Evolutionary conservation across 2,888 invertebrate genomes (phyloP).

Genomic region (Ormia ochracea): DNA sequence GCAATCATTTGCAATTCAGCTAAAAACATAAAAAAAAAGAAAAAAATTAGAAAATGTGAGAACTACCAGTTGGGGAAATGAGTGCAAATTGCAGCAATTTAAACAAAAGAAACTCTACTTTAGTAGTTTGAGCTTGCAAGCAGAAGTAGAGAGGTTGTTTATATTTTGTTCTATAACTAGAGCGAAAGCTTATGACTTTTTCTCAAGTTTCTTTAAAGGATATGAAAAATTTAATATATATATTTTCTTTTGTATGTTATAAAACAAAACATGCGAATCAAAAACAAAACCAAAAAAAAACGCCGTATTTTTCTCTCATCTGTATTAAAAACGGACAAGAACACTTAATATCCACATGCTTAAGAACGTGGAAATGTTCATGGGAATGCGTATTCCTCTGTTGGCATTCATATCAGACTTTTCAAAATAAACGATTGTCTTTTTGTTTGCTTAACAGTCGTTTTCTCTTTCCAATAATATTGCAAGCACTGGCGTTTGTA

Average conservation of each 20-base stretch:
- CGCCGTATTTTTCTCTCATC: slow-evolving; percentile 23
- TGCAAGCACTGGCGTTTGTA: not conserved
- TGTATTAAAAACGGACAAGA: slow-evolving; percentile 11
- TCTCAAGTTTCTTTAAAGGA: slow-evolving; percentile 48
- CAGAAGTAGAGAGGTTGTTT: not conserved
- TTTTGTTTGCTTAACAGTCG: slow-evolving; percentile 41
- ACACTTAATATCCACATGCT: slow-evolving; percentile 32
- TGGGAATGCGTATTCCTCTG: not conserved
- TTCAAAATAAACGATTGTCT: slow-evolving; percentile 36
- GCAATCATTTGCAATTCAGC: slow-evolving; percentile 48
- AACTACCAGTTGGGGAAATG: slow-evolving; percentile 60
- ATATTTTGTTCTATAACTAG: slow-evolving; percentile 2
- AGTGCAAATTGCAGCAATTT: slow-evolving; percentile 59
- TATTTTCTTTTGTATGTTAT: slow-evolving; percentile 27
- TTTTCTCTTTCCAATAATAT: slow-evolving; percentile 9
- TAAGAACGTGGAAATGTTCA: slow-evolving; percentile 3
- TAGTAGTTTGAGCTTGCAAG: not conserved
- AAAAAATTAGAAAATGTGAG: slow-evolving; percentile 5
- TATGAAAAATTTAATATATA: slow-evolving; percentile 48
- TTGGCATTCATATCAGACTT: slow-evolving; percentile 19
- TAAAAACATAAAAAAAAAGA: not conserved
- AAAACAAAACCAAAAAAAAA: slow-evolving; percentile 20
- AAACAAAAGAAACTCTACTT: slow-evolving; percentile 56
- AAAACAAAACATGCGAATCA: slow-evolving; percentile 34
- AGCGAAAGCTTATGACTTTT: slow-evolving; percentile 52